phyloP scores from a whole-genome alignment of 2,888 invertebrate species.

The Leistus spinibarbis region DNA sequence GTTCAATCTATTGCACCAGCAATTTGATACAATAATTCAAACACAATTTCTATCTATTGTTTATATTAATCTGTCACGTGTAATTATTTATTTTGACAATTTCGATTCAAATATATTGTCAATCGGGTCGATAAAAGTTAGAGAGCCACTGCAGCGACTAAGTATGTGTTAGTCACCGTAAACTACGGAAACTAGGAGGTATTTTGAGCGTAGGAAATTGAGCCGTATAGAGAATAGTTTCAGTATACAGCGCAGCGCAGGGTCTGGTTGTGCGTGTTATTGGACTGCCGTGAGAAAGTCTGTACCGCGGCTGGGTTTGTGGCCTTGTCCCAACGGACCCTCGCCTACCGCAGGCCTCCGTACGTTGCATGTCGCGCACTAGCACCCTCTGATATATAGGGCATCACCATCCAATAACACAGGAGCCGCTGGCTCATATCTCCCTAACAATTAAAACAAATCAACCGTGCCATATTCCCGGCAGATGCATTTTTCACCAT shows the following conservation, averaged over 20 bases:
- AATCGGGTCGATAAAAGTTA: no score
- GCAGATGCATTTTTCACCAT: neutral
- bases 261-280: neutral
- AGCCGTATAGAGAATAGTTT: neutral
- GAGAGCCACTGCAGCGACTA: no score
- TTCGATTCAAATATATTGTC: no score
- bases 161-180: no score
- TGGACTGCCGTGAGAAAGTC: neutral
- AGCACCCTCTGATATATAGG: neutral
- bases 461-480: neutral
- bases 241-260: neutral
- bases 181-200: neutral
- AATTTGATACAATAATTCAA: no score
- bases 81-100: no score
- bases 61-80: no score
- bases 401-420: neutral
- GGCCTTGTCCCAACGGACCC: neutral
- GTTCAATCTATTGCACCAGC: no score
- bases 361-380: neutral
- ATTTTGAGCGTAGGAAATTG: neutral
- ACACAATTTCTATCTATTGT: no score
- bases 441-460: neutral
- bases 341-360: neutral
- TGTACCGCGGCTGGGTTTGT: neutral
- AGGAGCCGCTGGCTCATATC: neutral